Base-by-base conservation (phyloP, 2,797 vertebrate species). In the Sorex maritimensis region DNA sequence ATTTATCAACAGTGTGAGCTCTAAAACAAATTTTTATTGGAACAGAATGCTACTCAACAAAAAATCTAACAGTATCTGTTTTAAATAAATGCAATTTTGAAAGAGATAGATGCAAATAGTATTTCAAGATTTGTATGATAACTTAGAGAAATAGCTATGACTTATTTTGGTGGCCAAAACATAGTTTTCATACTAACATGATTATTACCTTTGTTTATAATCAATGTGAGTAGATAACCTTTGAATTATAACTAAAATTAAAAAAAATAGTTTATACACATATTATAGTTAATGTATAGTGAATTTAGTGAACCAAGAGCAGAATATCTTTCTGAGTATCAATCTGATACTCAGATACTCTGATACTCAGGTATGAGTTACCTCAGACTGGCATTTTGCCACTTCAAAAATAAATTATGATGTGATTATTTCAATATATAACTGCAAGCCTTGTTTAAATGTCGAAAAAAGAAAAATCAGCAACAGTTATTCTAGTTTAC, bases 91-190 rank as follows among this genome's bases (percentile, higher is more conserved):
- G 0, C 49, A 74, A 44, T 75, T 80, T 88, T 80, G 26, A 92
- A 78, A 67, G 11, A 49, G 4, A 26, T 26, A 79, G 79, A 6
- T 23, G 46, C 38, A 72, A 82, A 69, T 46, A 17, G 17, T 86
- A 15, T 49, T 80, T 72, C 19, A 93, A 61, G n/a, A 46, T 63
- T 72, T 58, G 23, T 75, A 4, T 77, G 69, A 19, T 28, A 81
- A 73, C 6, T 41, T 63, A 67, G 63, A 67, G 92, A 92, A 86
- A 86, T 52, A 84, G 12, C 61, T 92, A 1, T 41, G 30, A 15
- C 52, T 83, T 74, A 0, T 55, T 44, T 67, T 61, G 8, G 13
- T 75, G 44, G 28, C 14, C 13, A 75, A 74, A 86, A 61, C 26
- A 55, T 23, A 74, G 28, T 71, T 0, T n/a, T 86, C 74, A 82